Base-by-base conservation (phyloP, 2,797 vertebrate genomes). In the Anabas testudineus region DNA sequence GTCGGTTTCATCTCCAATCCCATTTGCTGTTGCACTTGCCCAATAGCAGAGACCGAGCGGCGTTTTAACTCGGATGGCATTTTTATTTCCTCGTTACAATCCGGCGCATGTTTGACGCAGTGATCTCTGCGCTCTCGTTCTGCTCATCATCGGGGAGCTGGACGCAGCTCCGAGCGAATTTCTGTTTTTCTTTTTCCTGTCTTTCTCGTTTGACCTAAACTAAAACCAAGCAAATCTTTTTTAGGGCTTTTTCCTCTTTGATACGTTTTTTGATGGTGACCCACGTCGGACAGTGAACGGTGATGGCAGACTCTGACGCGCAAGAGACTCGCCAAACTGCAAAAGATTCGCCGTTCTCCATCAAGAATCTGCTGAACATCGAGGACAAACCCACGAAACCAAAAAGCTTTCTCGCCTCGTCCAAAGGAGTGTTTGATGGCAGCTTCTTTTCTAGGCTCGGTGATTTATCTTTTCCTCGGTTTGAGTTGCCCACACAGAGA, bases 271-370 rank as follows among this genome's bases (percentile, higher is more conserved):
- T 65, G 28, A 89, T 90, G 90, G 62, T 88, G 73, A 77, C 77
- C 56, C 78, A 55, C 59, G 24, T 41, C 84, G 84, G 85, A 60
- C 76, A 82, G 58, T 90, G 26, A 85, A 74, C 63, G 81, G 86
- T 84, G 76, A 98, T 98, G 97, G 96, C 96, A 79, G 96, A 97
- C 88, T 95, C 95, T 86, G 89, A 89, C 55, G 94, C 94, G 78
- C 95, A 94, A 74, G 96, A 95, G 82, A 94, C 91, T 90, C 93
- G 84, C 79, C 93, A 91, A 22, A 91, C 92, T 10, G 90, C 94
- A 52, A 96, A 97, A 80, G 96, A 97, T 74, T 97, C 96, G 7
- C 96, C 97, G 4, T 99, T 99, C 90, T 98, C 97, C 91, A 99
- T 99, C 81, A 96, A 97, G 91, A 99, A 96, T 83, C 93, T 98